Evolutionary conservation across 1,140 invertebrate genomes (phyloP), one percentile per base, ranked within the genome.

Genomic region (Colletes gigas): DNA sequence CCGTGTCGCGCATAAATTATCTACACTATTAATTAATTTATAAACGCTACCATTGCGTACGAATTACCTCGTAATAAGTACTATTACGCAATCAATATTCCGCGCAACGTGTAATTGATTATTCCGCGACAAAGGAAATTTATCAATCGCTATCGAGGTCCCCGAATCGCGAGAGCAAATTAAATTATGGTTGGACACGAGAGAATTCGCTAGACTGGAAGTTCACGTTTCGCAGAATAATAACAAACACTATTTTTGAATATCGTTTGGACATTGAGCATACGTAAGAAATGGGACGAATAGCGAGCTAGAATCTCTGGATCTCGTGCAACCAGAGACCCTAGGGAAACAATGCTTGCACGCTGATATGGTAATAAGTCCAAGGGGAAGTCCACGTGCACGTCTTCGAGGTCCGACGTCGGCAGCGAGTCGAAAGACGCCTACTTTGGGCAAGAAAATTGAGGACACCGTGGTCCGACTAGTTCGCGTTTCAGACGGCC

Each of bases 1-100:
- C 69, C 60, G 83, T 66, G 65, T 79, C 60, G 50, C 50, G 69
- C 70, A 79, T 79, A 73, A 55, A 72, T 73, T 79, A 79, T 65
- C 60, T n/a, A 9, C 17, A 60, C 60, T 73, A 73, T 79, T 73
- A 73, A 79, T 79, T 79, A 79, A 79, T 79, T 73, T 73, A 62
- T 52, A 66, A 44, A 14, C 19, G 44, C 50, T 2, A n/a, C 57
- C 14, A 2, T 6, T 14, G 39, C 7, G 10, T 19, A 7, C 14
- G 55, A 14, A 67, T 19, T 44, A n/a, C 17, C 39, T 60, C 67
- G 55, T 57, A 70, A 65, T 65, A 71, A 50, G 19, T 30, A 44
- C 54, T 47, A 44, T 47, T 65, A 63, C 70, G 71, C 54, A 50
- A 73, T 79, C 70, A 73, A 79, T 73, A 19, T 57, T 63, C 1